Percentiles rank a stretch among this genome's conserved stretches.
These are phyloP conservation scores for Rutpela maculata DNA, from an alignment of 2,888 invertebrate species.

Conservation along the genomic window DNA sequence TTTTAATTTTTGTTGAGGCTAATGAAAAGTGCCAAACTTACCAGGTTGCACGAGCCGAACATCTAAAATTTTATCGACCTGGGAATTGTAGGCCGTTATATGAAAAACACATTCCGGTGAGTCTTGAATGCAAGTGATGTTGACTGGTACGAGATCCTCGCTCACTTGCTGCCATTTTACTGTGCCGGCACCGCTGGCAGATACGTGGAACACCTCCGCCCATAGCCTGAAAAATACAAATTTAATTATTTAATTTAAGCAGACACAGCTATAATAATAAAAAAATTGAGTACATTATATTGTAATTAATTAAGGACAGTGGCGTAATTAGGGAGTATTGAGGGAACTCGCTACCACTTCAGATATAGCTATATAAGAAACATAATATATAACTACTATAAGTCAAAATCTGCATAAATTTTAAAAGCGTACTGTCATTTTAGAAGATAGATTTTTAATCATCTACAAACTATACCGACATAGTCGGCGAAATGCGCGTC, in stretches of 20 bases:
- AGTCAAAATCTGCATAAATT: too few species aligned
- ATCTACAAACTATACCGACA: too few species aligned
- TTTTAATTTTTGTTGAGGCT: neutral
- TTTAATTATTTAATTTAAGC: neutral
- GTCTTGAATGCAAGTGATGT: conserved; percentile 98
- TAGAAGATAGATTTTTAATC: too few species aligned
- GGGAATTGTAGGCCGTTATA: conserved; percentile 98
- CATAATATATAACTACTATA: too few species aligned
- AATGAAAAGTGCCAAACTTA: conserved; percentile 73
- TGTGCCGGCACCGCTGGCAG: conserved; percentile 92
- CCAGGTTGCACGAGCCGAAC: conserved; percentile 98
- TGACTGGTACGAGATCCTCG: conserved; percentile 98
- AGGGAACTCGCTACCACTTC: too few species aligned
- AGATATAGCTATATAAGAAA: too few species aligned
- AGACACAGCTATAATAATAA: neutral
- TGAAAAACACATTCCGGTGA: conserved; percentile 98
- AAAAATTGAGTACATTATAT: too few species aligned
- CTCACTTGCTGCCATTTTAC: conserved; percentile 99
- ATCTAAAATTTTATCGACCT: conserved; percentile 98
- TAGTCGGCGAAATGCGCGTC: too few species aligned
- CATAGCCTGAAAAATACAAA: conserved; percentile 83
- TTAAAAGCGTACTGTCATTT: too few species aligned
- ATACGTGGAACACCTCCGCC: conserved; percentile 99
- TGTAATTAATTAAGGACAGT: too few species aligned
- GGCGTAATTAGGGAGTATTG: too few species aligned